phyloP scores from a whole-genome alignment of 2,113 vertebrate species.

The Calyptomena viridis region DNA sequence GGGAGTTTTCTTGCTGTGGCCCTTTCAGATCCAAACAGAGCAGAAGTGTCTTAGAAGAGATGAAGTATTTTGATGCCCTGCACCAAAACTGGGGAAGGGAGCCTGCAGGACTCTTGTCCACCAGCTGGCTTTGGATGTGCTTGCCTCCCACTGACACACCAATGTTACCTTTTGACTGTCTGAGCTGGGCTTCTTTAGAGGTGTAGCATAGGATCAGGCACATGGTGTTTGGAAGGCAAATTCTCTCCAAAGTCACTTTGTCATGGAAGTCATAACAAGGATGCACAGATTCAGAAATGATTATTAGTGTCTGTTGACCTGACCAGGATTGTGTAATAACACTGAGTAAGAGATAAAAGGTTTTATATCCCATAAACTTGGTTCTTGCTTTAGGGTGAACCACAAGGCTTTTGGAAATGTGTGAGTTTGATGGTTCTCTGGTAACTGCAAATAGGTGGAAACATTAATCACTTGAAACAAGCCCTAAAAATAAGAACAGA shows the following conservation, averaged over 20 bases:
- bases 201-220: background rate
- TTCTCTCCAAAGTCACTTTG: background rate
- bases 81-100: background rate
- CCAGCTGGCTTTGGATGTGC: background rate
- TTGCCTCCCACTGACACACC: background rate
- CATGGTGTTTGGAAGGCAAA: background rate
- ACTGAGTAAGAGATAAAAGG: background rate
- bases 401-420: background rate
- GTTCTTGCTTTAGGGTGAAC: background rate
- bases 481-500: background rate
- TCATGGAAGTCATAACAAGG: background rate
- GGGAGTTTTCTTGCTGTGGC: background rate
- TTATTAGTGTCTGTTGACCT: constrained; percentile 1
- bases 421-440: background rate
- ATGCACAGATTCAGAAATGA: background rate
- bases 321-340: constrained; percentile 3
- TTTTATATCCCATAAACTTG: constrained; percentile 16
- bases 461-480: background rate
- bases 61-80: background rate
- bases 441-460: background rate
- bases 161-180: background rate
- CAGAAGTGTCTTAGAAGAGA: background rate
- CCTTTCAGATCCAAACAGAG: background rate
- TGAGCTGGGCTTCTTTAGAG: background rate
- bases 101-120: background rate